A percentile compares a stretch with the other conserved stretches of the same genome.
Evolutionary conservation across 2,113 vertebrate species (phyloP).

Genomic region (Gasterosteus aculeatus): DNA sequence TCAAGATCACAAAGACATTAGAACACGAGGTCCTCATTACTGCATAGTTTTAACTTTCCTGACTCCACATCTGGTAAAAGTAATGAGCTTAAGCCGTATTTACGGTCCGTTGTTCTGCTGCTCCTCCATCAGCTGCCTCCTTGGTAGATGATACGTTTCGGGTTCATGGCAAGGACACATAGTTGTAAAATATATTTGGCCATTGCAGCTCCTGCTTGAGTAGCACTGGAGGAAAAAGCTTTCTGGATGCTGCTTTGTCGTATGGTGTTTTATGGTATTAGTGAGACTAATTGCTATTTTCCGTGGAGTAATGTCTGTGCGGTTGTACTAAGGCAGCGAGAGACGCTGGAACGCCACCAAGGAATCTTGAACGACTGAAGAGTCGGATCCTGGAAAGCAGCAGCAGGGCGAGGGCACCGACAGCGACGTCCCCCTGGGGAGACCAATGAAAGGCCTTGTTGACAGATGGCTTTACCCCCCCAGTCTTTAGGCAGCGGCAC

Average conservation of each 20-base stretch:
- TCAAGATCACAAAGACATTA: too few species aligned
- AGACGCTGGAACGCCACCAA: neutral
- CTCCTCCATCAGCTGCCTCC: too few species aligned
- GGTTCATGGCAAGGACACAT: too few species aligned
- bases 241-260: neutral
- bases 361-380: slow-evolving; percentile 29
- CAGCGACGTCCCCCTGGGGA: neutral
- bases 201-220: neutral
- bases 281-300: neutral
- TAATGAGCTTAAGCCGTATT: too few species aligned
- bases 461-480: neutral
- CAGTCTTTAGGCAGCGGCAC: neutral
- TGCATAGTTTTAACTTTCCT: too few species aligned
- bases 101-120: too few species aligned
- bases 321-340: neutral
- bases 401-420: slow-evolving; percentile 9
- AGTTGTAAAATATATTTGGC: too few species aligned
- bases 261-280: too few species aligned
- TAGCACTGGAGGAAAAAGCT: neutral
- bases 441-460: neutral
- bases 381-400: slow-evolving; percentile 59
- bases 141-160: too few species aligned
- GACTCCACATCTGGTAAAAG: too few species aligned
- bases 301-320: neutral
- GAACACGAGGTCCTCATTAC: too few species aligned